Evolutionary conservation across 2,113 vertebrate genomes (phyloP).

Genomic region (Pomatorhinus ruficollis): DNA sequence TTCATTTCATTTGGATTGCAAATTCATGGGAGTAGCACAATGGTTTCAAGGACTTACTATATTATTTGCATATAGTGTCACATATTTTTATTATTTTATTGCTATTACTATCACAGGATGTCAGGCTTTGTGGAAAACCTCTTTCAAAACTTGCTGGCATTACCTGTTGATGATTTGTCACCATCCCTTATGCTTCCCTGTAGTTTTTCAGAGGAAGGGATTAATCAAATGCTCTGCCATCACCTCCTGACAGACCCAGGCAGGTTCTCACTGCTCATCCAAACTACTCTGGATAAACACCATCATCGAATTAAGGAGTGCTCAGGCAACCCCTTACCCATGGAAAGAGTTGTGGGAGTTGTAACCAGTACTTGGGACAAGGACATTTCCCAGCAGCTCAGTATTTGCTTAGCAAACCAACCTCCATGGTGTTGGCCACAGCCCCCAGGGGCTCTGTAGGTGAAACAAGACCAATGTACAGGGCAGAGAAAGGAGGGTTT

Average conservation of each 20-base stretch:
- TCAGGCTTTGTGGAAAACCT: not conserved
- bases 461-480: not conserved
- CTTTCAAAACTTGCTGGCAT: not conserved
- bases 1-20: not conserved
- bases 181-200: not conserved
- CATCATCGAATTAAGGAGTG: not conserved
- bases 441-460: not conserved
- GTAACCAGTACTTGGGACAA: not conserved
- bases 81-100: not conserved
- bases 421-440: rapidly evolving
- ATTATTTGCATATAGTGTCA: not conserved
- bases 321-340: not conserved
- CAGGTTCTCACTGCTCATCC: not conserved
- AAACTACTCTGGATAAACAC: not conserved
- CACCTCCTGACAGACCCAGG: not conserved
- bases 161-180: not conserved
- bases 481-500: not conserved
- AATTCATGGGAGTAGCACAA: not conserved
- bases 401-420: not conserved
- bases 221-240: not conserved
- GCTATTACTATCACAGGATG: not conserved
- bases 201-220: not conserved
- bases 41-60: not conserved
- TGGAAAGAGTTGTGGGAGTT: not conserved
- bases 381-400: not conserved